Conservation (phyloP, 2,888 invertebrate species). For the Megaustenia siamemsis region DNA sequence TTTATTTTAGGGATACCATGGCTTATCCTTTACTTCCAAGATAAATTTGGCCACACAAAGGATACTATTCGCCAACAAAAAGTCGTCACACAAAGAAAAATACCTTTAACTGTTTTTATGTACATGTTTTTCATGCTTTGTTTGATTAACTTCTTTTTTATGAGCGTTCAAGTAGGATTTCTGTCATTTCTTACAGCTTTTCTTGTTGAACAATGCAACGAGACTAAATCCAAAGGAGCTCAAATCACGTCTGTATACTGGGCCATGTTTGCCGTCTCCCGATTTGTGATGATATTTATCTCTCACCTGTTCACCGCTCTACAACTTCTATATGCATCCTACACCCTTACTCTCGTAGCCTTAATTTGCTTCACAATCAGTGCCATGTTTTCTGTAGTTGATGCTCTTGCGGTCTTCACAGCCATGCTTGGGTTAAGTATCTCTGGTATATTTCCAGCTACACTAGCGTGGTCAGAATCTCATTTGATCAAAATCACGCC, state of each 20-base stretch:
- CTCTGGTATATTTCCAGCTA: conserved; percentile 79
- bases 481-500: conserved; percentile 77
- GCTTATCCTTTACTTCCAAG: background rate
- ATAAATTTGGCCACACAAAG: background rate
- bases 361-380: conserved; percentile 11
- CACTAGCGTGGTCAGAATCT: conserved; percentile 79
- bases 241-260: conserved; percentile 79
- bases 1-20: too few species aligned
- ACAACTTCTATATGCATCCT: background rate
- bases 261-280: conserved; percentile 78
- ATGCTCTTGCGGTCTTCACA: conserved; percentile 58
- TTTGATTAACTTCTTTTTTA: background rate
- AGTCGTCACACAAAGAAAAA: background rate
- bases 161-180: conserved; percentile 76
- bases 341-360: background rate
- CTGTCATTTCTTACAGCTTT: conserved; percentile 78
- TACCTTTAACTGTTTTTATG: background rate
- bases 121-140: background rate
- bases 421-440: conserved; percentile 75
- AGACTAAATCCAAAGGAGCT: conserved; percentile 55
- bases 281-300: too few species aligned
- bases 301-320: conserved; percentile 67
- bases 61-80: background rate
- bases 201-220: conserved; percentile 70
- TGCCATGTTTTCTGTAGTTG: background rate